A percentile compares a stretch with the other conserved stretches of the same genome.
phyloP scores from a whole-genome alignment of 2,797 vertebrate genomes.

The Pseudochromis fuscus region DNA sequence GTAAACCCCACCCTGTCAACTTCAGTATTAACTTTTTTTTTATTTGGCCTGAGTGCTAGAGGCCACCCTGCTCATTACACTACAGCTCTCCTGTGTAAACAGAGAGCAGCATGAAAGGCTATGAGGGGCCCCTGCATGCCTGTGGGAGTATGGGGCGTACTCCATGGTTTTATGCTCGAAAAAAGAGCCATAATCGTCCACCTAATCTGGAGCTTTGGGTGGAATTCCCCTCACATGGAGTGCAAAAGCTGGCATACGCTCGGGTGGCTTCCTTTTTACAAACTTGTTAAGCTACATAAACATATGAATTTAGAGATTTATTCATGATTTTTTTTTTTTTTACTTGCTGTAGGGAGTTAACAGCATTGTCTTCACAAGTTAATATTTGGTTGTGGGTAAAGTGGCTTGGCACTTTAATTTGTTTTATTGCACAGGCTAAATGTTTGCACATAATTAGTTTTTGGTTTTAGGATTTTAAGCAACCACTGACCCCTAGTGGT shows the following conservation, averaged over 20 bases:
- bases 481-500: constrained; percentile 71
- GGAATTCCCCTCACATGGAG: constrained; percentile 74
- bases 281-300: constrained; percentile 11
- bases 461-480: constrained; percentile 2
- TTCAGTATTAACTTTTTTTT: constrained; percentile 60
- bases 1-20: constrained; percentile 30
- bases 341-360: not conserved
- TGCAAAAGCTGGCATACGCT: constrained; percentile 7
- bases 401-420: constrained; percentile 6
- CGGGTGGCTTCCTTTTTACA: constrained; percentile 24
- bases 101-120: constrained; percentile 73
- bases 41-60: constrained; percentile 56
- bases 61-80: constrained; percentile 59
- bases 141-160: constrained; percentile 72
- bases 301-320: constrained; percentile 9
- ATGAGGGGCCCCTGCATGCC: constrained; percentile 76
- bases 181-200: constrained; percentile 77
- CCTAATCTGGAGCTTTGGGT: constrained; percentile 74
- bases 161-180: constrained; percentile 79
- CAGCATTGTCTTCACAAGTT: not conserved
- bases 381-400: constrained; percentile 4
- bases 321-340: constrained; percentile 14
- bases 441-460: not conserved
- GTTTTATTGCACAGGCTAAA: constrained; percentile 6
- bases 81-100: constrained; percentile 73